These are phyloP conservation scores for Sitodiplosis mosellana DNA, from an alignment of 1,140 invertebrate genomes.

Conservation along the genomic window DNA sequence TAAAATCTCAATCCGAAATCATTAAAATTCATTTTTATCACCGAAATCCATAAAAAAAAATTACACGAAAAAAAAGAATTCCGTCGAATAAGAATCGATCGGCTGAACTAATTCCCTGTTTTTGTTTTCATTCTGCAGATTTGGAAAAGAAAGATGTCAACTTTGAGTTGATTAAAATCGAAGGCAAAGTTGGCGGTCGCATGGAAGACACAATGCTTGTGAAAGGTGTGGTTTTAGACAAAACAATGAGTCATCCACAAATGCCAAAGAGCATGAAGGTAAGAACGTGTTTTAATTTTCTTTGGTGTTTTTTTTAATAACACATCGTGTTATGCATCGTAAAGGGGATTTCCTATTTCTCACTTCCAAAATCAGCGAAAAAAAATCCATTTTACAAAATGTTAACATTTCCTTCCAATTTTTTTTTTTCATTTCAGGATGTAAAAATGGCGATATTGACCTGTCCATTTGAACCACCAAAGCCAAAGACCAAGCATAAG, in stretches of 20 bases:
- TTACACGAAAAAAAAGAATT: too few relatives aligned
- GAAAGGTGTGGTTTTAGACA: constrained; percentile 93
- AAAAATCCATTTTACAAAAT: too few relatives aligned
- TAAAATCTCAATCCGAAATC: too few relatives aligned
- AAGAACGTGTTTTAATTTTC: constrained; percentile 8
- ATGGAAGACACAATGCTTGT: constrained; percentile 96
- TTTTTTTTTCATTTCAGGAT: constrained; percentile 42
- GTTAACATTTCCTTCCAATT: constrained; percentile 1
- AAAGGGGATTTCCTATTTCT: too few relatives aligned
- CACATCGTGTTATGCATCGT: too few relatives aligned
- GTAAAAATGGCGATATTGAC: constrained; percentile 95
- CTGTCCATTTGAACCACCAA: constrained; percentile 99
- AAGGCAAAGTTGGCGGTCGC: constrained; percentile 93
- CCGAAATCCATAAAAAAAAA: too few relatives aligned
- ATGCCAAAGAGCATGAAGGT: constrained; percentile 99
- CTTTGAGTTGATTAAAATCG: constrained; percentile 98
- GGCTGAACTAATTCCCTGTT: too few relatives aligned
- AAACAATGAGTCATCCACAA: constrained; percentile 98
- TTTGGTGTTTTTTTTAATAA: not conserved
- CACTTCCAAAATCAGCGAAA: too few relatives aligned
- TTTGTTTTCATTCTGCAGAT: constrained; percentile 43
- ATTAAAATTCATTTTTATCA: too few relatives aligned
- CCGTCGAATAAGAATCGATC: too few relatives aligned
- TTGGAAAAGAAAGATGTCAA: constrained; percentile 90
- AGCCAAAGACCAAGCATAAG: constrained; percentile 99